phyloP scores from a whole-genome alignment of 2,797 vertebrate genomes.

The Botia almorhae region DNA sequence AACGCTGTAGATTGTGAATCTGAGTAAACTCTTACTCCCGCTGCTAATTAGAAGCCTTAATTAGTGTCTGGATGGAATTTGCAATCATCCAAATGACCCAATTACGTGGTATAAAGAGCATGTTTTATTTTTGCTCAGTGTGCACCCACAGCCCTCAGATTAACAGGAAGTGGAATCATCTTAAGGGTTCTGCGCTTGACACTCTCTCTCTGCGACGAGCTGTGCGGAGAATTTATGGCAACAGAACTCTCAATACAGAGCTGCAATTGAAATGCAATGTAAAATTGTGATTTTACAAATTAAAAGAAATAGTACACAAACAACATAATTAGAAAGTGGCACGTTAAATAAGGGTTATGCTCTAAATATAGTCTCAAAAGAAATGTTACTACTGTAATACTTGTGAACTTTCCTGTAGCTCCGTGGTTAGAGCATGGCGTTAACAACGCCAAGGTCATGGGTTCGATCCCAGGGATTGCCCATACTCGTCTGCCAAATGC shows the following conservation, averaged over 20 bases:
- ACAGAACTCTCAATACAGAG: neutral
- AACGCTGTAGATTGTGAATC: neutral
- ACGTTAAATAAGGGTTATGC: too few species aligned
- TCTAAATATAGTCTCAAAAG: too few species aligned
- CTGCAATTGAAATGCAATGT: too few species aligned
- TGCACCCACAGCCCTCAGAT: neutral
- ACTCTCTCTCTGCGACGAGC: neutral
- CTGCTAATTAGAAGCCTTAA: slow-evolving; percentile 32
- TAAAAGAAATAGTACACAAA: too few species aligned
- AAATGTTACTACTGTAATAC: too few species aligned
- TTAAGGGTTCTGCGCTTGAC: neutral
- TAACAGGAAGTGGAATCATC: slow-evolving; percentile 16
- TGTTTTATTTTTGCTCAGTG: slow-evolving; percentile 30
- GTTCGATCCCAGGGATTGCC: too few species aligned
- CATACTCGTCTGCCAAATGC: too few species aligned
- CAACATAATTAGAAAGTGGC: too few species aligned
- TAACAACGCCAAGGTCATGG: too few species aligned
- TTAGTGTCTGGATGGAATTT: slow-evolving; percentile 47
- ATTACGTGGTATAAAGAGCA: neutral
- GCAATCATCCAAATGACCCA: slow-evolving; percentile 43
- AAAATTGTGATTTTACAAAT: too few species aligned
- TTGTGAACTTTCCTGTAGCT: too few species aligned
- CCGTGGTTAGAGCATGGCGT: too few species aligned
- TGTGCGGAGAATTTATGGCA: neutral
- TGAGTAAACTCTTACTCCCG: neutral